phyloP scores from a whole-genome alignment of 2,888 invertebrate species.

The Taenaris catops region DNA sequence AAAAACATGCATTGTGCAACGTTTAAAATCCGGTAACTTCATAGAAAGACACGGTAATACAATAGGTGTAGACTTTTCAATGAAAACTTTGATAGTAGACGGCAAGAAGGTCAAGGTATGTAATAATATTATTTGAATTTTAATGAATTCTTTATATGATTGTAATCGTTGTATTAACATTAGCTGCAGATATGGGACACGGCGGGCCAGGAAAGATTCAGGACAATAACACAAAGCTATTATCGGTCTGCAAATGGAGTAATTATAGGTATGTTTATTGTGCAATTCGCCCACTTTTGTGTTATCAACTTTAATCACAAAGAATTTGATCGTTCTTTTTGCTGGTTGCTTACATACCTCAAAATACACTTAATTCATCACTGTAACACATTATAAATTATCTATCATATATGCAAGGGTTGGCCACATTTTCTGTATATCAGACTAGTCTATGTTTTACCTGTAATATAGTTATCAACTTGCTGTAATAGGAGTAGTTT shows the following conservation, averaged over 20 bases:
- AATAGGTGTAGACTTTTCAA: conserved; percentile 98
- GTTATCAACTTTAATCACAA: too few relatives aligned
- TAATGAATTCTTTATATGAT: conserved; percentile 5
- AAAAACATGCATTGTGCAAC: conserved; percentile 96
- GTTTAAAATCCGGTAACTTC: conserved; percentile 97
- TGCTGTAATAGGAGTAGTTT: too few relatives aligned
- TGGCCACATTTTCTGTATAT: too few relatives aligned
- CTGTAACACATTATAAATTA: too few relatives aligned
- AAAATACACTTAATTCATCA: too few relatives aligned
- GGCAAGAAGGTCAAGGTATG: conserved; percentile 96
- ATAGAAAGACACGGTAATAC: conserved; percentile 97
- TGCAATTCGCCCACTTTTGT: too few relatives aligned
- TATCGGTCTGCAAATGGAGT: conserved; percentile 98
- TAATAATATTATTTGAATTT: conserved; percentile 14
- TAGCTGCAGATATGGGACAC: conserved; percentile 98
- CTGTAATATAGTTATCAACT: too few relatives aligned
- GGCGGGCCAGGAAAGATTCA: conserved; percentile 97
- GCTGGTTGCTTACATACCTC: too few relatives aligned
- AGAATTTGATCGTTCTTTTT: too few relatives aligned
- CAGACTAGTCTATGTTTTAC: too few relatives aligned
- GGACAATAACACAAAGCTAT: conserved; percentile 98
- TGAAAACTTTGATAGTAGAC: conserved; percentile 97
- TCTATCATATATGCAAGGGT: too few relatives aligned
- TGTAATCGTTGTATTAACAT: conserved; percentile 21
- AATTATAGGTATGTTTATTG: conserved; percentile 91